phyloP scores from a whole-genome alignment of 2,797 vertebrate species.

The Varecia variegata region DNA sequence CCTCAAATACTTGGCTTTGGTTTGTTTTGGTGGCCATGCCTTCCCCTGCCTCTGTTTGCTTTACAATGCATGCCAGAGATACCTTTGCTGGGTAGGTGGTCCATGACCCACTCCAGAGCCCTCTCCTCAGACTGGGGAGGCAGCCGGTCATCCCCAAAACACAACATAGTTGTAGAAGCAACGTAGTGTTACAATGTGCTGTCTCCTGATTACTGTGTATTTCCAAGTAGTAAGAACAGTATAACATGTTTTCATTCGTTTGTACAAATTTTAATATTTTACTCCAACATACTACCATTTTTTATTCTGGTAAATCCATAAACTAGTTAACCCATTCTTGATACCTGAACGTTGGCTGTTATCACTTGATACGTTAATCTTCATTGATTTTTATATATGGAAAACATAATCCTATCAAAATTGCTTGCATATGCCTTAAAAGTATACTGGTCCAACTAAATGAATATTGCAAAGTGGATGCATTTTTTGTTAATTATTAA shows the following conservation, averaged over 20 bases:
- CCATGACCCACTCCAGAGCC: not conserved
- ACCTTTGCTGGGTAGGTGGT: not conserved
- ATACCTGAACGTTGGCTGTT: not conserved
- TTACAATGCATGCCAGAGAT: not conserved
- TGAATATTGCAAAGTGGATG: not conserved
- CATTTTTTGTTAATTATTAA: not conserved
- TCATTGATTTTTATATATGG: not conserved
- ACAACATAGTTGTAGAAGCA: not conserved
- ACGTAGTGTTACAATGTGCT: not conserved
- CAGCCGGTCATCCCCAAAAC: not conserved
- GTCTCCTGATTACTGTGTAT: not conserved
- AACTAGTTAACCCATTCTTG: not conserved
- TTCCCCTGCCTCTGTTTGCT: not conserved
- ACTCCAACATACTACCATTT: not conserved
- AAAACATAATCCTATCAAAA: not conserved
- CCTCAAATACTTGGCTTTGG: not conserved
- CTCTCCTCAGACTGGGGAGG: not conserved
- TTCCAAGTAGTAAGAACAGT: not conserved
- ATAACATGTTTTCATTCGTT: not conserved
- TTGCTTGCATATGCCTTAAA: not conserved
- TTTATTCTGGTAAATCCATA: not conserved
- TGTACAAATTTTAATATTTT: not conserved
- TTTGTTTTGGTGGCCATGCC: not conserved
- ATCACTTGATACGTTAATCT: not conserved
- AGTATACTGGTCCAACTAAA: not conserved